These are phyloP conservation scores for Lynx canadensis DNA, from an alignment of 2,113 vertebrate genomes.

Conservation along the genomic window DNA sequence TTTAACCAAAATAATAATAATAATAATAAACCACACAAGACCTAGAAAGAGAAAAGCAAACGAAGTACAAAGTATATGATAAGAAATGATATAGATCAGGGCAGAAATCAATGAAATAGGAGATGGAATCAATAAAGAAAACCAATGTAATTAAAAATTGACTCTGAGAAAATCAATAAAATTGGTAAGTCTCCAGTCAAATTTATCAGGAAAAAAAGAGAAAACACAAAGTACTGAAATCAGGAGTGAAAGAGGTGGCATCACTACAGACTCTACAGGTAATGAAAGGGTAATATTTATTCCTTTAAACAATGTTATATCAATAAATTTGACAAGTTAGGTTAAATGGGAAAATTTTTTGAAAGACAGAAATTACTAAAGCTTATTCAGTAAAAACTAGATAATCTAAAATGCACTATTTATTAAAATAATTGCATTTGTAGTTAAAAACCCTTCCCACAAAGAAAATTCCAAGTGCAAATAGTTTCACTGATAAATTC, in stretches of 20 bases:
- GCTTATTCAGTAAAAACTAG: background rate
- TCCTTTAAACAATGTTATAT: background rate
- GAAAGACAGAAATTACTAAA: background rate
- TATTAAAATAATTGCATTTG: background rate
- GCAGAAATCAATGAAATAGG: background rate
- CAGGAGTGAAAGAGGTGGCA: background rate
- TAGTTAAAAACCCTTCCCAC: background rate
- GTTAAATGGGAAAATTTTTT: background rate
- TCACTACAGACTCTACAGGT: background rate
- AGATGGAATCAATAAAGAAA: background rate
- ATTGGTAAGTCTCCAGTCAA: background rate
- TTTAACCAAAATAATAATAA: background rate
- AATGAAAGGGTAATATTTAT: background rate
- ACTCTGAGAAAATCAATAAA: background rate
- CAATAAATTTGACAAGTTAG: background rate
- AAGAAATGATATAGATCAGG: background rate
- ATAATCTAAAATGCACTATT: background rate
- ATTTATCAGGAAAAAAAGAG: background rate
- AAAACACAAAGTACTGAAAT: background rate
- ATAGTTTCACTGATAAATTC: background rate
- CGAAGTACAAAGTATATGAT: background rate
- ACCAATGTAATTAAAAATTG: background rate
- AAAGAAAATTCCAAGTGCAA: background rate
- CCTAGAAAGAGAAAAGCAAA: background rate
- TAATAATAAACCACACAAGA: background rate